Base-by-base conservation (phyloP, 2,797 vertebrate genomes). In the Myripristis murdjan region DNA sequence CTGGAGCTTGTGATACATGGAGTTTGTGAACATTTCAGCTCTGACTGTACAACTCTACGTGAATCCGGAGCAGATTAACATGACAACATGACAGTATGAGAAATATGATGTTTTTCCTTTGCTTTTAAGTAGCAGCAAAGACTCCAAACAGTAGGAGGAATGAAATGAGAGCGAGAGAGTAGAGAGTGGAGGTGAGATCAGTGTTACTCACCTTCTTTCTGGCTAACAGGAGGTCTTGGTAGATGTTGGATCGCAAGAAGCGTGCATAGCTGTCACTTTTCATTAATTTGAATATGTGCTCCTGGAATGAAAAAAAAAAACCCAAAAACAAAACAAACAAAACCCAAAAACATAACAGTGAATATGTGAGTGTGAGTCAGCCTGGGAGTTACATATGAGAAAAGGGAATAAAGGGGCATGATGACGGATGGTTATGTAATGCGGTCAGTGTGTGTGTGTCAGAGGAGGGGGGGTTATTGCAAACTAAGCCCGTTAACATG, bases 201-300 rank as follows among this genome's bases (percentile, higher is more conserved):
- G 35, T 35, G 22, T 58, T 69, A 77, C 92, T 91, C 96, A 98
- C 97, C 97, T 98, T 98, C 95, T 97, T 98, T 89, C 96, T 96
- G 47, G 96, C 96, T 89, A 96, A 92, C 92, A 98, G 85, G 89
- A 98, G 94, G 91, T 98, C 97, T 93, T 98, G 97, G 93, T 98
- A 98, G 86, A 95, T 95, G 48, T 92, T 97, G 3, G 97, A 98
- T 83, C 97, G 96, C 88, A 98, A 95, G 92, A 98, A 98, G 82
- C 97, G 97, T 49, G 97, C 96, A 26, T 98, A 98, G 94, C 97
- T 98, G 95, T 98, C 97, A 89, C 97, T 98, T 94, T 97, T 98
- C 97, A 98, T 98, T 87, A 98, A 91, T 91, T 98, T 97, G 92
- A 97, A 98, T 92, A 98, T 98, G 93, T 98, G 97, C 86, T 98